Base-by-base conservation (phyloP, 2,113 vertebrate genomes). In the Mesembrinibis cayennensis region DNA sequence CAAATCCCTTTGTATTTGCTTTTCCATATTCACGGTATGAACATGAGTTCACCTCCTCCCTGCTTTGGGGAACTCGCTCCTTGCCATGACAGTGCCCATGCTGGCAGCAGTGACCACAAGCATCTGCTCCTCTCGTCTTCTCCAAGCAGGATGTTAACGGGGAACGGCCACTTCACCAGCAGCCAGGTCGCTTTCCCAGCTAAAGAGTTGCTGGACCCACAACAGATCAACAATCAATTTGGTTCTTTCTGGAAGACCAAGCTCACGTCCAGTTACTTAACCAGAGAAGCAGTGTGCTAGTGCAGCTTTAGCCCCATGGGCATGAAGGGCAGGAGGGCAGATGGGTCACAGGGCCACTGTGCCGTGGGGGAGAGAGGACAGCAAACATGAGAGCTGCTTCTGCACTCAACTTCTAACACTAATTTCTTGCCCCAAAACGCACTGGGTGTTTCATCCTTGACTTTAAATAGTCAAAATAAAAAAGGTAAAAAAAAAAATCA, bases 11-110 rank as follows among this genome's bases (percentile, higher is more conserved):
- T 26, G 13, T 6, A 5, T 93, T 91, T 72, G 62, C 16, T 90
- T 66, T 95, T 55, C 73, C 18, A 32, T 10, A 14, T 8, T 56
- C 17, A 12, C 0, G 15, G 36, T 25, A 15, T 5, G n/a, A 82
- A 56, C 12, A 11, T 3, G 38, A 70, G 38, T 13, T 77, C 50
- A 53, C 6, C 71, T 72, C 67, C 63, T 63, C 25, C 29, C 45
- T 15, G 47, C 21, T 44, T 11, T 16, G 62, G 70, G 58, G 50
- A 82, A 52, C 66, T 74, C 9, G 1, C 61, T 83, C 76, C 52
- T 19, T 3, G 8, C 21, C 4, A 1, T 5, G 2, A 23, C 44
- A 27, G 52, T 42, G 84, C 66, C 87, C 87, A 34, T 0, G 3
- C 23, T 26, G 14, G 20, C 67, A 17, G 22, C 1, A 8, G 66